Evolutionary conservation across 2,888 invertebrate genomes (phyloP).

Genomic region (Ischnus inquisitorius): DNA sequence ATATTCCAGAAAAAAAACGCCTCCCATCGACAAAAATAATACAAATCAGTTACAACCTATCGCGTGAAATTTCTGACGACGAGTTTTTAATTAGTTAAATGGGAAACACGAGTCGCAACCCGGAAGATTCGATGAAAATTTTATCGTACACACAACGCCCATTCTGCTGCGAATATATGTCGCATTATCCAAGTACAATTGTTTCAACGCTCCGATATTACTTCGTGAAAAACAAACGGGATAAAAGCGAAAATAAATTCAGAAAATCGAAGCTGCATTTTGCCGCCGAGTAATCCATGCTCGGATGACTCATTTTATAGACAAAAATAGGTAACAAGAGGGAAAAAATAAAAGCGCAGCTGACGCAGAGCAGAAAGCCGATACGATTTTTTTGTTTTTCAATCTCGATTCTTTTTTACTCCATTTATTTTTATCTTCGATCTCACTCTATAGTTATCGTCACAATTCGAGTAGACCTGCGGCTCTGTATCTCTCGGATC

Average conservation of each 20-base stretch:
- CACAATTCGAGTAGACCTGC: neutral
- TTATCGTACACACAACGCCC: slow-evolving; percentile 17
- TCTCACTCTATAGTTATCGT: slow-evolving; percentile 30
- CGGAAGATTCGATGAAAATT: slow-evolving; percentile 46
- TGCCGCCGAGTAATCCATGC: slow-evolving; percentile 1
- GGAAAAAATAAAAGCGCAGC: slow-evolving; percentile 13
- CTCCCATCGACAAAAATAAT: neutral
- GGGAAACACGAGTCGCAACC: neutral
- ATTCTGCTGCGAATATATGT: slow-evolving; percentile 6
- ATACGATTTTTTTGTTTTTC: slow-evolving; percentile 18
- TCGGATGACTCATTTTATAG: slow-evolving; percentile 26
- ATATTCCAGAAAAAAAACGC: slow-evolving; percentile 2
- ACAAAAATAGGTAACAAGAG: slow-evolving; percentile 8
- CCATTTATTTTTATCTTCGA: slow-evolving; percentile 35
- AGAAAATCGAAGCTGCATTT: no score
- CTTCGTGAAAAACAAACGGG: neutral
- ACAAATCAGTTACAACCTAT: slow-evolving; percentile 1
- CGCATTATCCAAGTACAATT: neutral
- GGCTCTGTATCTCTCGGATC: neutral
- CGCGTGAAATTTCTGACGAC: slow-evolving; percentile 7
- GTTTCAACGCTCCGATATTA: neutral
- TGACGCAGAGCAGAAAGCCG: slow-evolving; percentile 36
- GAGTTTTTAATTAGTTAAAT: slow-evolving; percentile 29
- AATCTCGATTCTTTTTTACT: slow-evolving; percentile 15
- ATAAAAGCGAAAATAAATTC: neutral